Conservation (phyloP, 2,888 invertebrate species). For the Congeria kusceri region DNA sequence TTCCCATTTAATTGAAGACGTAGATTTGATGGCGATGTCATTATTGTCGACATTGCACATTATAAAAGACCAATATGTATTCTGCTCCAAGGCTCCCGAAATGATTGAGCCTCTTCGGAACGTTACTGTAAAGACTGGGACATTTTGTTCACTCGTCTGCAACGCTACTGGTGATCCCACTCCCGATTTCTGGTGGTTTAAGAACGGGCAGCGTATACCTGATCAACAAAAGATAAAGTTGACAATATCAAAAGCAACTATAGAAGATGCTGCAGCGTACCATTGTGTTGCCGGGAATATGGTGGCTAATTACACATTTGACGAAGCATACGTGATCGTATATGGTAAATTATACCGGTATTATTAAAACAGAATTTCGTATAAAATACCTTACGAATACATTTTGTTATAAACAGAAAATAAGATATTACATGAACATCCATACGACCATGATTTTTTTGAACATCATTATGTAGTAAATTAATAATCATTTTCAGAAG, state of each 20-base stretch:
- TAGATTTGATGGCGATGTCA: neutral
- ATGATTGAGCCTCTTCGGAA: constrained; percentile 10
- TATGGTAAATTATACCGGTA: too few species aligned
- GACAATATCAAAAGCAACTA: constrained; percentile 12
- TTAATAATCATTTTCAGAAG: too few species aligned
- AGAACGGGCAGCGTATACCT: constrained; percentile 13
- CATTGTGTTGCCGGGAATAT: constrained; percentile 53
- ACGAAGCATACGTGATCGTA: constrained; percentile 17
- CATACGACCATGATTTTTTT: too few species aligned
- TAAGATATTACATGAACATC: too few species aligned
- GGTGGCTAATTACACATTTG: constrained; percentile 51
- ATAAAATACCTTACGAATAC: too few species aligned
- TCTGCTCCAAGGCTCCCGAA: constrained; percentile 39
- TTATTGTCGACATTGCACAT: constrained; percentile 14
- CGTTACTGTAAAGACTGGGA: constrained; percentile 16
- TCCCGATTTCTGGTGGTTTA: constrained; percentile 49
- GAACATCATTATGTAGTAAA: too few species aligned
- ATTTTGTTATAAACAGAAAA: too few species aligned
- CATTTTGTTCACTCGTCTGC: constrained; percentile 16
- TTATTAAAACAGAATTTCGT: too few species aligned
- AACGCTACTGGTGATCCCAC: constrained; percentile 28
- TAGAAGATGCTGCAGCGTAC: constrained; percentile 26
- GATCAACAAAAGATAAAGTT: constrained; percentile 8
- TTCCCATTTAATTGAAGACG: neutral
- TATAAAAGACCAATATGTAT: constrained; percentile 28